Evolutionary conservation across 2,888 invertebrate species (phyloP).

Genomic region (Drosophila pegasa): DNA sequence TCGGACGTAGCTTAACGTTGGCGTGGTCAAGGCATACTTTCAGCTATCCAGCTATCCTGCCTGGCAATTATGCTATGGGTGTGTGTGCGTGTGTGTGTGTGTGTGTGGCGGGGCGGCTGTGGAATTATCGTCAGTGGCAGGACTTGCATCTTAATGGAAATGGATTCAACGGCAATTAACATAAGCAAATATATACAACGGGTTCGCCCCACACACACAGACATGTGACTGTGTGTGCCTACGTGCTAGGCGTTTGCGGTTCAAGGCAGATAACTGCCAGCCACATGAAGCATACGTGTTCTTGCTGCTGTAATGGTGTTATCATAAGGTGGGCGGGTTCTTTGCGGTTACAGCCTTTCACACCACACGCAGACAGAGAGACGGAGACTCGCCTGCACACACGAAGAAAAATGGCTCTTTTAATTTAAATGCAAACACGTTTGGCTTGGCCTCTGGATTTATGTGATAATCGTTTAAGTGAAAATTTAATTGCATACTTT

Average conservation of each 20-base stretch:
- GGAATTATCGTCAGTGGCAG: conserved; percentile 78
- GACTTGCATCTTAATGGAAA: conserved; percentile 83
- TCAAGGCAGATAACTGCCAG: conserved; percentile 60
- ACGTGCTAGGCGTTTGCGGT: conserved; percentile 78
- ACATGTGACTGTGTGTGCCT: conserved; percentile 31
- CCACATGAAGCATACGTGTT: conserved; percentile 68
- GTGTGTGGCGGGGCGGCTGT: conserved; percentile 54
- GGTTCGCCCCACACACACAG: conserved; percentile 48
- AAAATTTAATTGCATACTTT: conserved; percentile 84
- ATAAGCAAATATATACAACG: conserved; percentile 82
- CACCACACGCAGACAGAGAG: conserved; percentile 2
- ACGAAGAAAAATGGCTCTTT: conserved; percentile 83
- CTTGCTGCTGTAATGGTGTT: conserved; percentile 71
- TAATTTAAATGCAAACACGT: conserved; percentile 84
- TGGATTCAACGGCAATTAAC: conserved; percentile 84
- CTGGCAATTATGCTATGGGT: conserved; percentile 69
- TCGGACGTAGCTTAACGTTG: conserved; percentile 60
- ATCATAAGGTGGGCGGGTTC: conserved; percentile 76
- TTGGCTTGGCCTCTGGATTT: conserved; percentile 81
- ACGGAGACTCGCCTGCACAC: conserved; percentile 16
- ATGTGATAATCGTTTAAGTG: conserved; percentile 84
- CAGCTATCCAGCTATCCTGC: conserved; percentile 30
- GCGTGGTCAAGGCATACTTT: conserved; percentile 77
- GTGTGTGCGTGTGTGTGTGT: conserved; percentile 30
- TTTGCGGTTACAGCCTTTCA: conserved; percentile 45